Base-by-base conservation (phyloP, 2,888 invertebrate genomes). In the Chrysolina haemoptera region DNA sequence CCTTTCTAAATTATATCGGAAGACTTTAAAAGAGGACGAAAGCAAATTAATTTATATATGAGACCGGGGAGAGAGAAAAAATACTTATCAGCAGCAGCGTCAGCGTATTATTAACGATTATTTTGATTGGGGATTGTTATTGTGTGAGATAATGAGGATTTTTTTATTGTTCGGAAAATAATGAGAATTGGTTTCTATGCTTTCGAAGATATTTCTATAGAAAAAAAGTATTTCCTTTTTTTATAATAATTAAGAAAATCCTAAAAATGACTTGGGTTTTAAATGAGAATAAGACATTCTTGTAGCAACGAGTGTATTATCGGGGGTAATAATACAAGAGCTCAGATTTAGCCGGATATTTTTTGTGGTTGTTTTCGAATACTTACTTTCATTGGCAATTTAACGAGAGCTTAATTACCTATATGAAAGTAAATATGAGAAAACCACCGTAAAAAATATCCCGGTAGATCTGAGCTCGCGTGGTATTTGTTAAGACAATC, bases 31-130 rank as follows among this genome's bases (percentile, higher is more conserved):
- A 80, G 79, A 81, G 81, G 79, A 81, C 79, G 80, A 80, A 78
- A 78, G 81, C 81, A 83, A 83, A 83, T 82, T 83, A 83, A 83
- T 82, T 83, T 82, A 83, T 76, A 76, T 76, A 73, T 76, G 79
- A 80, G 77, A 76, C 70, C 55, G 53, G 70, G 73, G 43, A 74
- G 62, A 72, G 48, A 67, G 69, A 70, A 71, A 72, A 73, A 73
- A 75, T 76, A 76, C 79, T 78, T 79, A 79, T 78, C 79, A 76
- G 77, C 75, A 74, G 74, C 76, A 73, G 69, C 77, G 77, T 78
- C 77, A 76, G 77, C 77, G 75, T 73, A 75, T 76, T 79, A 77
- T 78, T 79, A 79, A 79, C 77, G 79, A 79, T 79, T 79, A 79
- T 78, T 79, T 79, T 79, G 77, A 79, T 79, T 79, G 79, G 76